phyloP scores from a whole-genome alignment of 2,113 vertebrate genomes.

The Panthera tigris region DNA sequence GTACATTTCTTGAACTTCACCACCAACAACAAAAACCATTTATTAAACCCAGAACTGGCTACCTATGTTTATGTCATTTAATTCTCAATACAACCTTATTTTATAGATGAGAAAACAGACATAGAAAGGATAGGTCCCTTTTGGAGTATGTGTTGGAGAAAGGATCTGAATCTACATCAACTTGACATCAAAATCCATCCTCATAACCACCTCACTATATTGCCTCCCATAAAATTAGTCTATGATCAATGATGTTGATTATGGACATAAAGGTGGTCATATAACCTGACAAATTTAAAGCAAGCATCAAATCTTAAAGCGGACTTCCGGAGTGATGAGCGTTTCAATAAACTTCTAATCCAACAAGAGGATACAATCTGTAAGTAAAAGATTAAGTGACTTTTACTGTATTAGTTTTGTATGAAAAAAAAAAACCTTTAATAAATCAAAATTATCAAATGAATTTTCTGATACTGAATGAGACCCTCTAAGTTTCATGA shows the following conservation, averaged over 20 bases:
- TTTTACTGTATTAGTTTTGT: not conserved
- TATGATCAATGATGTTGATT: not conserved
- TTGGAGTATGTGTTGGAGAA: not conserved
- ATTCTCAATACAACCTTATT: slow-evolving; percentile 30
- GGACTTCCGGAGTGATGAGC: not conserved
- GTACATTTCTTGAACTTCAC: not conserved
- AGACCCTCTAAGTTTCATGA: slow-evolving; percentile 36
- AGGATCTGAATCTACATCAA: not conserved
- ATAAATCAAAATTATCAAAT: slow-evolving; percentile 26
- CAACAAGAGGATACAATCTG: not conserved
- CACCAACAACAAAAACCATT: slow-evolving; percentile 10
- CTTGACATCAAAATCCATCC: slow-evolving; percentile 28
- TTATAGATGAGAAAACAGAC: not conserved
- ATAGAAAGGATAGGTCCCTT: slow-evolving; percentile 14
- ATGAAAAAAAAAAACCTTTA: not conserved
- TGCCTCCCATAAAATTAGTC: not conserved
- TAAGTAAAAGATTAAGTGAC: not conserved
- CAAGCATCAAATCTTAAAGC: slow-evolving; percentile 18
- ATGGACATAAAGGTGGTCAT: not conserved
- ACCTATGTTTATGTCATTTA: not conserved
- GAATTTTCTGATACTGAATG: slow-evolving; percentile 18
- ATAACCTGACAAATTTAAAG: slow-evolving; percentile 13
- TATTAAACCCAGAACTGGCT: not conserved
- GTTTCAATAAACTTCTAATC: slow-evolving; percentile 45
- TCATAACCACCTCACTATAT: not conserved